Evolutionary conservation across 2,113 vertebrate species (phyloP).

Genomic region (Oryctolagus cuniculus): DNA sequence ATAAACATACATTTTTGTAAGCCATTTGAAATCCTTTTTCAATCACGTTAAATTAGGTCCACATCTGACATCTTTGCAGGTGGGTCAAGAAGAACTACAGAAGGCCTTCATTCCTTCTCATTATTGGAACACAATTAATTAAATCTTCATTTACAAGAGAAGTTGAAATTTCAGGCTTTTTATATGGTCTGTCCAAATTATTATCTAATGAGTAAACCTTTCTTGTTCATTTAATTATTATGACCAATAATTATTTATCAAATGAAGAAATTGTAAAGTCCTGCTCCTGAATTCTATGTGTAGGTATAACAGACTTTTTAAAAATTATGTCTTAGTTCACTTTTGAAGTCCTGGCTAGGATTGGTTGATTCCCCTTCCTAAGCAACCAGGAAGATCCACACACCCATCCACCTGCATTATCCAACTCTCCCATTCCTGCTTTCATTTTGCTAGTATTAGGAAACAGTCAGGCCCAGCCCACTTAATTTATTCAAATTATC

Average conservation of each 20-base stretch:
- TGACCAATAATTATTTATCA: background rate
- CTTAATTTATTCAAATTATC: background rate
- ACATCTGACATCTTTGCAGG: background rate
- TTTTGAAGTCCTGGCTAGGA: background rate
- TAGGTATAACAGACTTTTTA: background rate
- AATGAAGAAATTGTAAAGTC: background rate
- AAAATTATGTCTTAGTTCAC: background rate
- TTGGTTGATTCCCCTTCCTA: background rate
- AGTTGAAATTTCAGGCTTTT: background rate
- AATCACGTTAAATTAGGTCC: constrained; percentile 31
- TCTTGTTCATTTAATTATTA: constrained; percentile 1
- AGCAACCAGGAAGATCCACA: background rate
- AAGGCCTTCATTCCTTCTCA: background rate
- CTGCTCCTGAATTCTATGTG: background rate
- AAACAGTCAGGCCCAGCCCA: background rate
- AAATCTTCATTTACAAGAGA: background rate
- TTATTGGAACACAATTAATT: background rate
- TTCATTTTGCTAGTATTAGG: background rate
- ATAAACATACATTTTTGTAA: background rate
- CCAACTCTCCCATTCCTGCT: background rate
- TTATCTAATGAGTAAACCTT: background rate
- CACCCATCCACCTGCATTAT: background rate
- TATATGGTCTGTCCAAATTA: background rate
- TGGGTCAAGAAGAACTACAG: background rate
- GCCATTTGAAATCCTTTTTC: background rate